A percentile compares a stretch with the other conserved stretches of the same genome.
These are phyloP conservation scores for Dasysyrphus albostriatus DNA, from an alignment of 2,888 invertebrate genomes.

Conservation along the genomic window DNA sequence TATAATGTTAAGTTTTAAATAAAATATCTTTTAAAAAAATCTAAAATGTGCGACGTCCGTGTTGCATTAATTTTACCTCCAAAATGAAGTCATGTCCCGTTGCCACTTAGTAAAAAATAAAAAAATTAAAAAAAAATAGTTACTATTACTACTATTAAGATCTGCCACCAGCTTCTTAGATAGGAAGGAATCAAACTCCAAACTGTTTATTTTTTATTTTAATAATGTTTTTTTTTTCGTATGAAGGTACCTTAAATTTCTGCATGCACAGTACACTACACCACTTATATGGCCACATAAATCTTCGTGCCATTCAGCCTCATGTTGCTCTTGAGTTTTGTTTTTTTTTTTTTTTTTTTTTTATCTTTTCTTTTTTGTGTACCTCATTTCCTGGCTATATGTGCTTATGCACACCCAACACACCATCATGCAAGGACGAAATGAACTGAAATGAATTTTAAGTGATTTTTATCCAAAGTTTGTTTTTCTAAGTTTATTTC, in stretches of 20 bases:
- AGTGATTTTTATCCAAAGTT: constrained; percentile 75
- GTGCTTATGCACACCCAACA: not conserved
- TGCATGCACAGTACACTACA: constrained; percentile 14
- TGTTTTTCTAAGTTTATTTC: constrained; percentile 41
- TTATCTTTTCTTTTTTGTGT: not conserved
- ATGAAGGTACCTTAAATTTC: not conserved
- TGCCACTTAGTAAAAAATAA: not conserved
- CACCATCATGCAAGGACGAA: constrained; percentile 51
- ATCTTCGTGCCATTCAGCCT: constrained; percentile 42
- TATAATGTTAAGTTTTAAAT: no score
- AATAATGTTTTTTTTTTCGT: not conserved
- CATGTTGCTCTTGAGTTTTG: constrained; percentile 32
- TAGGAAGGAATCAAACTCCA: constrained; percentile 15
- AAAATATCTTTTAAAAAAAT: no score
- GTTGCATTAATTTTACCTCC: no score
- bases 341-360: constrained; percentile 15
- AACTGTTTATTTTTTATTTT: constrained; percentile 9
- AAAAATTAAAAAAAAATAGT: constrained; percentile 15
- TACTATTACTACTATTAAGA: constrained; percentile 6
- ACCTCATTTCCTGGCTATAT: constrained; percentile 32
- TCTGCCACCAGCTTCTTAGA: constrained; percentile 1
- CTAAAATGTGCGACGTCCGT: no score
- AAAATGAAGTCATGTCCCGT: not conserved
- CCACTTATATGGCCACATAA: constrained; percentile 36
- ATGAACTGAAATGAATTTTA: constrained; percentile 74